Evolutionary conservation across 2,113 vertebrate genomes (phyloP).

Genomic region (Menura novaehollandiae): DNA sequence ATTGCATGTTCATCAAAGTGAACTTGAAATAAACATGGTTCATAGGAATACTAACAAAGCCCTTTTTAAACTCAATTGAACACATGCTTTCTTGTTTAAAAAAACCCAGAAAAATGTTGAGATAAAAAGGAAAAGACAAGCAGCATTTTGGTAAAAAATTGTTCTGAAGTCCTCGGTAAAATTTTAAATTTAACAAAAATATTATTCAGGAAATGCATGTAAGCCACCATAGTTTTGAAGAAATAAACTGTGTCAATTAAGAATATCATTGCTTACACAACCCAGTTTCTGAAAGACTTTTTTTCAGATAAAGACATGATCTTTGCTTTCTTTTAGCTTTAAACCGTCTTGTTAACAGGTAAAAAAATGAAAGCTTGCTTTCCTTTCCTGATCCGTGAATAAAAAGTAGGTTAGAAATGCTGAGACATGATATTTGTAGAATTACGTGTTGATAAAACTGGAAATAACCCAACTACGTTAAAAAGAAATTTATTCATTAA

Average conservation of each 20-base stretch:
- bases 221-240: rapidly evolving
- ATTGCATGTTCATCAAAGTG: neutral
- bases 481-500: neutral
- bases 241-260: neutral
- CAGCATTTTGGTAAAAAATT: neutral
- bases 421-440: neutral
- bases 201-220: neutral
- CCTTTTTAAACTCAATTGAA: neutral
- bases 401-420: neutral
- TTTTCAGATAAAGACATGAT: neutral
- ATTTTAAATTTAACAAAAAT: neutral
- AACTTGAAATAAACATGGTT: neutral
- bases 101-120: rapidly evolving
- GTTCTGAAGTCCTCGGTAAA: neutral
- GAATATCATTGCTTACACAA: neutral
- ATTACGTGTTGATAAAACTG: neutral
- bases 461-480: neutral
- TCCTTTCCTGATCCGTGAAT: neutral
- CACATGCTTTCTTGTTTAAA: neutral
- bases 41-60: neutral
- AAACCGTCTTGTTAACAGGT: neutral
- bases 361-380: neutral
- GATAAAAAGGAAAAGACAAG: neutral
- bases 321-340: neutral
- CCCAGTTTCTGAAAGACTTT: neutral